Evolutionary conservation across 2,113 vertebrate genomes (phyloP).

Genomic region (Hirundichthys speculiger): DNA sequence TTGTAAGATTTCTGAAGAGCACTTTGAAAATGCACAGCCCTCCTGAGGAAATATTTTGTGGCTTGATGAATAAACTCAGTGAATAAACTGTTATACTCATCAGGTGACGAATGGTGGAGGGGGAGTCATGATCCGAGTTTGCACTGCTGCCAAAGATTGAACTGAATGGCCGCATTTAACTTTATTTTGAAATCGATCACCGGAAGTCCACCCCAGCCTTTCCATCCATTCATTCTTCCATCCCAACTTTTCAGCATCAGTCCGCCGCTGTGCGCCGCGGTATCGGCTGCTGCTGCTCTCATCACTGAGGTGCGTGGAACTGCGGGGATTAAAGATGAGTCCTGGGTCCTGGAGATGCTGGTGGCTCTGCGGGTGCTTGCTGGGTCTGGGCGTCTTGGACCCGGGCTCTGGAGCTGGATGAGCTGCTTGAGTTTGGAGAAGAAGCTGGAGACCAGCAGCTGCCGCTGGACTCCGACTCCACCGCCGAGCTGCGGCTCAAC

Average conservation of each 20-base stretch:
- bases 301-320: background rate
- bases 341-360: conserved; percentile 9
- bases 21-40: no score
- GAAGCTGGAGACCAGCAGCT: conserved; percentile 58
- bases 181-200: conserved; percentile 5
- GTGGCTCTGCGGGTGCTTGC: conserved; percentile 13
- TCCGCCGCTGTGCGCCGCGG: background rate
- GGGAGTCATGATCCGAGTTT: no score
- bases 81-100: no score
- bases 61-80: no score
- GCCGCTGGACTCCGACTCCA: conserved; percentile 38
- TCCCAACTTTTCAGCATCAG: background rate
- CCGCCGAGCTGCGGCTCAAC: conserved; percentile 10
- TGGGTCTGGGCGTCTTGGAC: background rate
- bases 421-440: conserved; percentile 58
- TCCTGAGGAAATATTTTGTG: no score
- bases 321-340: conserved; percentile 7
- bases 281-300: background rate
- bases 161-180: background rate
- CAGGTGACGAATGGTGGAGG: no score
- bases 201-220: conserved; percentile 11
- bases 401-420: conserved; percentile 43
- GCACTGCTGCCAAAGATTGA: no score
- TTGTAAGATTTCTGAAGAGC: no score
- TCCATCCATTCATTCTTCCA: background rate